Conservation (phyloP, 23 tunicate species). For the Pegea sp. region DNA sequence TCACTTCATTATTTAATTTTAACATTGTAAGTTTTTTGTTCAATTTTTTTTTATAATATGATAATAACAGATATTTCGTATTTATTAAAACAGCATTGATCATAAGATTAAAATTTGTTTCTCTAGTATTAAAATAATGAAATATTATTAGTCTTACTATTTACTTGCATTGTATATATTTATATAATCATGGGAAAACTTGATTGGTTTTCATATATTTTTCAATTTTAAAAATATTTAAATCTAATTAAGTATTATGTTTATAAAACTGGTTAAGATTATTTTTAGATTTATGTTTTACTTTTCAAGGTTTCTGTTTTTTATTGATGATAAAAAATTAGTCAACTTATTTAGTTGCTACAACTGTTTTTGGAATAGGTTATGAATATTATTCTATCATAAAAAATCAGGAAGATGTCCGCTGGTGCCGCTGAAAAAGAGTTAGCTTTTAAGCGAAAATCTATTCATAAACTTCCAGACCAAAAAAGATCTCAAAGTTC, state of each 20-base stretch:
- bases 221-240: too few species aligned
- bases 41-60: not conserved
- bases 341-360: too few species aligned
- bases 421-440: conserved; percentile 15
- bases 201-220: too few species aligned
- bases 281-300: too few species aligned
- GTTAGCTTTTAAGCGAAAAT: conserved; percentile 36
- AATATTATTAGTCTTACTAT: not conserved
- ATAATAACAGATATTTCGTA: not conserved
- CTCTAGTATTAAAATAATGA: too few species aligned
- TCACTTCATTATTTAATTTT: not conserved
- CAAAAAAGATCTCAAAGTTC: conserved; percentile 61
- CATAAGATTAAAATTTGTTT: not conserved
- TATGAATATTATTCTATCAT: not conserved
- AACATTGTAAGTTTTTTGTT: not conserved
- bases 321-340: too few species aligned
- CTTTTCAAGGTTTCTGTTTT: too few species aligned
- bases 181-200: too few species aligned
- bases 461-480: conserved; percentile 20
- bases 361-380: too few species aligned
- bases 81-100: not conserved
- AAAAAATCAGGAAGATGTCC: conserved; percentile 4
- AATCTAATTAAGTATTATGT: too few species aligned
- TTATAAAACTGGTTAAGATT: too few species aligned
- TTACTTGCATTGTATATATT: conserved; percentile 1